Conservation (phyloP, 2,797 vertebrate genomes). For the Acipenser oxyrinchus region DNA sequence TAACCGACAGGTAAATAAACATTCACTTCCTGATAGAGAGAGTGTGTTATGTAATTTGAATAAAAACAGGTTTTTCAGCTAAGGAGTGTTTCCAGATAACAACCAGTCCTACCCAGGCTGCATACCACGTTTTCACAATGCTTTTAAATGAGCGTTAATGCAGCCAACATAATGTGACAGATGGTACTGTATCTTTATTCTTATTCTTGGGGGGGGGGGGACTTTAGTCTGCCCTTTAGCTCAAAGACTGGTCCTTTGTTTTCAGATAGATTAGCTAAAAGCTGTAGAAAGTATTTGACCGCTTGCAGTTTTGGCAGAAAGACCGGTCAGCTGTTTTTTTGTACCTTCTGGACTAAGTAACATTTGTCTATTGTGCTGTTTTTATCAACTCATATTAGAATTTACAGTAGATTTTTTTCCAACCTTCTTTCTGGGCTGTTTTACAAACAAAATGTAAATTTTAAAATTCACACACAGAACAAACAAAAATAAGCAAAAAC, state of each 20-base stretch:
- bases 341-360: background rate
- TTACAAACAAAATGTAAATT: no score
- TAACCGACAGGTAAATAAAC: background rate
- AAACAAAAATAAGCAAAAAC: no score
- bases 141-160: background rate
- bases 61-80: constrained; percentile 28
- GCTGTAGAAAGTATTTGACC: constrained; percentile 36
- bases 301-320: constrained; percentile 28
- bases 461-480: no score
- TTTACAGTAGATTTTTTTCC: no score
- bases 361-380: no score
- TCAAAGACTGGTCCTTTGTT: constrained; percentile 60
- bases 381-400: no score
- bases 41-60: constrained; percentile 30
- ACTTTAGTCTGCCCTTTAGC: constrained; percentile 28
- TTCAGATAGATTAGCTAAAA: constrained; percentile 38
- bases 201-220: no score
- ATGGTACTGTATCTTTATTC: no score
- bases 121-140: no score
- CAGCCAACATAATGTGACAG: no score
- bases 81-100: constrained; percentile 16
- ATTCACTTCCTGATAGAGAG: constrained; percentile 28
- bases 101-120: constrained; percentile 23
- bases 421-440: no score
- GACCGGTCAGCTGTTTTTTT: constrained; percentile 18